Base-by-base conservation (phyloP, 2,888 invertebrate species). In the Entomobrya proxima region DNA sequence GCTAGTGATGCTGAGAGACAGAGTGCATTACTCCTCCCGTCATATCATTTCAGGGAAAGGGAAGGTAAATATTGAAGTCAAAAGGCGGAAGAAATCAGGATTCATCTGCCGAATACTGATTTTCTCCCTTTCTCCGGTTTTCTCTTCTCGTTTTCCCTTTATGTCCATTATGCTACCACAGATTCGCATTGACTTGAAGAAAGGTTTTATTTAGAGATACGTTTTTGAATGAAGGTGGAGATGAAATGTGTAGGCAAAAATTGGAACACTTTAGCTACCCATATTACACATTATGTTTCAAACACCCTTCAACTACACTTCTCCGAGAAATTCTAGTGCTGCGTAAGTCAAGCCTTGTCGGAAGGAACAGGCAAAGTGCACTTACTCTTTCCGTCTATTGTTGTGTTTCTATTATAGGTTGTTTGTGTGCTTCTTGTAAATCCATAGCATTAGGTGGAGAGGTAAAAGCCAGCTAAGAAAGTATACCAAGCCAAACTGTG, bases 71-170 rank as follows among this genome's bases (percentile, higher is more conserved):
- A 85, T 85, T 79, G 79, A 79, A 85, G 85, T 85, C 82, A 86
- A 88, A 88, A 87, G 87, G 88, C 88, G 87, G 87, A 87, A 88
- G 88, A 87, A 88, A 88, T 88, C 88, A 88, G 84, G 80, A 86
- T 80, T 79, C 77, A 72, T 84, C 74, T 64, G 72, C 30, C 79
- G 88, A 88, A 88, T 88, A 88, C 88, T 85, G 86, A 88, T 88
- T 83, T 76, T 61, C 30, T 58, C 21, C 18, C 44, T n/a, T 78
- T 21, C 55, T n/a, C 32, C 74, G 9, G 21, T 58, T 21, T 67
- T 64, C 24, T 24, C 30, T 27, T 18, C 69, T 76, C 64, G 52
- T 50, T 61, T 72, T 61, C 35, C 44, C 40, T 55, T 72, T 67
- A 27, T 72, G 52, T 13, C 77, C 61, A 78, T 78, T 78, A 64